phyloP scores from a whole-genome alignment of 2,888 invertebrate genomes.

The Germaria angustata region DNA sequence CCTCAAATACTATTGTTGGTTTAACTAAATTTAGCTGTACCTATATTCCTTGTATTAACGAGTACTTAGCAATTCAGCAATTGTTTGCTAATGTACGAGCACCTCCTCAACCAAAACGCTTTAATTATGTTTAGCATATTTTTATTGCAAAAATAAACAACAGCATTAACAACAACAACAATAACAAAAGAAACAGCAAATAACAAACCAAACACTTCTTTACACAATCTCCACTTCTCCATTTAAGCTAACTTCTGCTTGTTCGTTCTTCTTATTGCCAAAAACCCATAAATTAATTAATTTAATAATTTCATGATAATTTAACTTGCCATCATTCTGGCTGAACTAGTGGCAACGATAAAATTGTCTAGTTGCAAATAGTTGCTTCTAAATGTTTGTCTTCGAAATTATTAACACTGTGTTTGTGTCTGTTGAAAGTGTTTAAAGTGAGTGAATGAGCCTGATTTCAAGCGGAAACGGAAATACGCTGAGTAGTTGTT shows the following conservation, averaged over 20 bases:
- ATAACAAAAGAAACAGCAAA: too few species aligned
- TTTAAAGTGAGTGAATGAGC: slow-evolving; percentile 22
- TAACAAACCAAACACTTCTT: neutral
- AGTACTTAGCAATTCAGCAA: neutral
- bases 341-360: neutral
- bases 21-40: too few species aligned
- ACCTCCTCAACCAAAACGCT: neutral
- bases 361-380: neutral
- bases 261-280: neutral
- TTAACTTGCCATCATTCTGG: neutral
- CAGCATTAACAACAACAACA: too few species aligned
- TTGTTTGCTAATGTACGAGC: neutral
- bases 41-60: too few species aligned
- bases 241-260: neutral
- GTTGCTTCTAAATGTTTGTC: neutral
- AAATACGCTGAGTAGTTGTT: slow-evolving; percentile 61
- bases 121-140: neutral
- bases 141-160: neutral
- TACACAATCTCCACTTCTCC: neutral
- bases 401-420: neutral
- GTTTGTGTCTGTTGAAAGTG: neutral
- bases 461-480: slow-evolving; percentile 62
- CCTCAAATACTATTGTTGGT: too few species aligned
- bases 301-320: slow-evolving; percentile 38
- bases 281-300: slow-evolving; percentile 28